Percentiles rank a stretch among this genome's conserved stretches.
phyloP scores from a whole-genome alignment of 64 coral and sea anemone genomes.

The Porites australiensis region DNA sequence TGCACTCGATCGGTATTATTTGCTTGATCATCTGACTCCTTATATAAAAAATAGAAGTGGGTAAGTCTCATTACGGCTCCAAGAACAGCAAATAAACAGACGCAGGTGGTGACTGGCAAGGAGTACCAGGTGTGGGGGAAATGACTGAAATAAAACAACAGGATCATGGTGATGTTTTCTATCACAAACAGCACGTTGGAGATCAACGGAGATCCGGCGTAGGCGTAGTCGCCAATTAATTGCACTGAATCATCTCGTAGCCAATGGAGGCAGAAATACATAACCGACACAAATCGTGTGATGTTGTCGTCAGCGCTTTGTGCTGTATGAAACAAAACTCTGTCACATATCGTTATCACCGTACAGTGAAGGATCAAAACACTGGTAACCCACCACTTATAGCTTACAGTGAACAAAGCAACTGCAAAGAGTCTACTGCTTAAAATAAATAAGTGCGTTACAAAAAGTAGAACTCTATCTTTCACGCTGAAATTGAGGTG shows the following conservation, averaged over 20 bases:
- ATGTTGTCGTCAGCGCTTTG: too few relatives aligned
- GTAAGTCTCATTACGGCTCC: neutral
- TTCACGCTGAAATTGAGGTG: neutral
- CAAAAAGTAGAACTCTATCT: neutral
- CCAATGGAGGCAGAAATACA: neutral
- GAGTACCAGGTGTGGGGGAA: neutral
- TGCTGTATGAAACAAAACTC: neutral
- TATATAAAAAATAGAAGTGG: neutral
- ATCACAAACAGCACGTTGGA: neutral
- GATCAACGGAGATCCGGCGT: too few relatives aligned
- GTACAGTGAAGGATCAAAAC: neutral
- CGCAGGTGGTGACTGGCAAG: neutral
- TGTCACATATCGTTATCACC: neutral
- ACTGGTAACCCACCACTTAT: neutral
- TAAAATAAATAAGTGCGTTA: neutral
- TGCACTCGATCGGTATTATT: too few relatives aligned
- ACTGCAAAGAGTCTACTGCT: constrained; percentile 22
- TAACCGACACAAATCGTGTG: too few relatives aligned
- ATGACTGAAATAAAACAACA: neutral
- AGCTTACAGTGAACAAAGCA: neutral
- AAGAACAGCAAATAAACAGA: constrained; percentile 4
- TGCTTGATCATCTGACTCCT: neutral
- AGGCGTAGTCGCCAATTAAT: too few relatives aligned
- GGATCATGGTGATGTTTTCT: neutral
- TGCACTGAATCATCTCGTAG: neutral